Conservation (phyloP, 1,140 invertebrate species). For the Lordiphosa collinella region DNA sequence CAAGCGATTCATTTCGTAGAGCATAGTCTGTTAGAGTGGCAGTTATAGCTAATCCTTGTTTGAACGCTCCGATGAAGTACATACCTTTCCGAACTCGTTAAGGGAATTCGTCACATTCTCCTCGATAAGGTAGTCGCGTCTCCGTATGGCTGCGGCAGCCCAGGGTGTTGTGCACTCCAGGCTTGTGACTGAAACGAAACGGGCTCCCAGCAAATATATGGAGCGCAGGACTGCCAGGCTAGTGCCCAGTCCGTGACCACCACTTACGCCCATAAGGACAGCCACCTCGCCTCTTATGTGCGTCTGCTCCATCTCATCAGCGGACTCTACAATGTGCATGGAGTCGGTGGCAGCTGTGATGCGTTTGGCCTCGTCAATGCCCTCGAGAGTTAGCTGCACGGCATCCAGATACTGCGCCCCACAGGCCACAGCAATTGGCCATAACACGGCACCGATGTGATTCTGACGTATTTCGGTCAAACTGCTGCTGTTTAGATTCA, state of each 20-base stretch:
- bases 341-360: slow-evolving; percentile 81
- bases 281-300: slow-evolving; percentile 84
- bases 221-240: slow-evolving; percentile 86
- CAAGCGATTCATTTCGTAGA: slow-evolving; percentile 85
- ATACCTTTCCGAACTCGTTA: slow-evolving; percentile 80
- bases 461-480: slow-evolving; percentile 62
- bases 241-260: slow-evolving; percentile 87
- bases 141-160: slow-evolving; percentile 78
- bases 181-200: slow-evolving; percentile 88
- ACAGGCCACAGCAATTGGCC: slow-evolving; percentile 84
- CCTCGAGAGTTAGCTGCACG: slow-evolving; percentile 84
- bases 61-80: not conserved
- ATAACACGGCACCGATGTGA: slow-evolving; percentile 82
- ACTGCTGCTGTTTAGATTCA: slow-evolving; percentile 55
- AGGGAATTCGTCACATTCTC: slow-evolving; percentile 78
- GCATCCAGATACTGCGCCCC: slow-evolving; percentile 83
- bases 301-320: slow-evolving; percentile 82
- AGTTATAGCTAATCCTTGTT: not conserved
- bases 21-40: slow-evolving; percentile 81
- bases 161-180: slow-evolving; percentile 87
- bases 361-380: slow-evolving; percentile 82
- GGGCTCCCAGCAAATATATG: slow-evolving; percentile 86
- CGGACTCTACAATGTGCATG: slow-evolving; percentile 74
- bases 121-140: slow-evolving; percentile 65
- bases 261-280: slow-evolving; percentile 86